Percentiles rank a stretch among this genome's conserved stretches.
Conservation (phyloP, 2,888 invertebrate species). For the Aphrophora alni region DNA sequence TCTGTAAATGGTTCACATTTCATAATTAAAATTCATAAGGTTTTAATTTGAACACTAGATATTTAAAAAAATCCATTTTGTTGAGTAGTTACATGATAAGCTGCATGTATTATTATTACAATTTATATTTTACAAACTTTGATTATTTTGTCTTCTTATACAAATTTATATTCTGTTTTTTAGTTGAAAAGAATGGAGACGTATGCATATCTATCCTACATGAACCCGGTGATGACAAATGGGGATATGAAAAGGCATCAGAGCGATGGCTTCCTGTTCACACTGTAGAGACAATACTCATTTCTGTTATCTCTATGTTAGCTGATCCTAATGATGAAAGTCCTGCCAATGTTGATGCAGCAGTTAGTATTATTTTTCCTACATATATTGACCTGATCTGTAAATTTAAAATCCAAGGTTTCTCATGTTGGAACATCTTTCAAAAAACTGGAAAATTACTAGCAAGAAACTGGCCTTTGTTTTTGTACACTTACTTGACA, state of each 20-base stretch:
- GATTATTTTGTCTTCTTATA: conserved; percentile 11
- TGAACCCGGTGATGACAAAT: conserved; percentile 98
- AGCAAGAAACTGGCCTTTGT: too few species aligned
- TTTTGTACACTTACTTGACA: too few species aligned
- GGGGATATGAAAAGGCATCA: conserved; percentile 97
- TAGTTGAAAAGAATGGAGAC: conserved; percentile 94
- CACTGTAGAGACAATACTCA: conserved; percentile 97
- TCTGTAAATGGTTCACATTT: too few species aligned
- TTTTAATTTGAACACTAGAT: too few species aligned
- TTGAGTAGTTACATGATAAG: too few species aligned
- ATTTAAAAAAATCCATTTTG: too few species aligned
- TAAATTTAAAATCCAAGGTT: too few species aligned
- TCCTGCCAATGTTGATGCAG: conserved; percentile 99
- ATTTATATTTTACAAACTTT: not conserved
- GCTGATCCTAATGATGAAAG: conserved; percentile 99
- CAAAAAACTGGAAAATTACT: too few species aligned
- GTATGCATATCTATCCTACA: conserved; percentile 99
- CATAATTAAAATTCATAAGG: too few species aligned
- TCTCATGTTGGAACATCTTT: too few species aligned
- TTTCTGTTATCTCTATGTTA: conserved; percentile 99
- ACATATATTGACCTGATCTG: too few species aligned
- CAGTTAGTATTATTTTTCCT: conserved; percentile 70
- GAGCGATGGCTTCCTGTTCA: conserved; percentile 99
- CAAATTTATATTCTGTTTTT: conserved; percentile 53
- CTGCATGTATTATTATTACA: too few species aligned